These are phyloP conservation scores for Triplophysa dalaica DNA, from an alignment of 2,113 vertebrate genomes.

Conservation along the genomic window DNA sequence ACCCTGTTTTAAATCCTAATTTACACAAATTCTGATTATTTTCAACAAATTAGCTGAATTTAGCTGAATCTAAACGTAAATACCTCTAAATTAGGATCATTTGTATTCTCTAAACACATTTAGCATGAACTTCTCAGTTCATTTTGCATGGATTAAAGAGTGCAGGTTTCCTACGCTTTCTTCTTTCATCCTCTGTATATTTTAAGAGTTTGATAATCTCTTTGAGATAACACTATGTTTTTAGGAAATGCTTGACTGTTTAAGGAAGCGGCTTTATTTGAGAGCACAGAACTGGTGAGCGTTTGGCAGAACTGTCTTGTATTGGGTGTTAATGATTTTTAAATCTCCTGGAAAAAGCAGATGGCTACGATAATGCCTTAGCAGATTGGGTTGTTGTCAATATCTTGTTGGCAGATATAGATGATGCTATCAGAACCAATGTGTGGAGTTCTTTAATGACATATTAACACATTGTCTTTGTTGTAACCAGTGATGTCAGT, in stretches of 20 bases:
- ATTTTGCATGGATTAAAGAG: neutral
- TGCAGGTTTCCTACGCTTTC: no score
- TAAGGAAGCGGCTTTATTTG: slow-evolving; percentile 3
- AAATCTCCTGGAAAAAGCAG: slow-evolving; percentile 7
- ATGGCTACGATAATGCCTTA: neutral
- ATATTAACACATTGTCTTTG: neutral
- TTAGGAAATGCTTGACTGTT: neutral
- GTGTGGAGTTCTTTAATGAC: neutral
- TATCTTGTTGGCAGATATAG: slow-evolving; percentile 9
- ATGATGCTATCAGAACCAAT: slow-evolving; percentile 1
- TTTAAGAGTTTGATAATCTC: neutral
- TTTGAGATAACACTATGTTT: neutral
- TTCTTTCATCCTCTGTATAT: neutral
- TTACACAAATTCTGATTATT: no score
- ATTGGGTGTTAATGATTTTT: neutral
- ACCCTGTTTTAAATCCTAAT: no score
- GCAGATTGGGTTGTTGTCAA: neutral
- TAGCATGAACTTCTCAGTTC: no score
- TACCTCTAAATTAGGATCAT: neutral
- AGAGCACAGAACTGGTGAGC: neutral
- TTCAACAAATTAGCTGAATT: no score
- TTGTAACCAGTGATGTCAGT: no score
- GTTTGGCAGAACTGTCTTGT: neutral
- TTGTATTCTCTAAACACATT: neutral
- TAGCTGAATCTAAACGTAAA: no score